Percentiles rank a stretch among this genome's conserved stretches.
Evolutionary conservation across 2,797 vertebrate genomes (phyloP).

Genomic region (Halcyon leucocephala): DNA sequence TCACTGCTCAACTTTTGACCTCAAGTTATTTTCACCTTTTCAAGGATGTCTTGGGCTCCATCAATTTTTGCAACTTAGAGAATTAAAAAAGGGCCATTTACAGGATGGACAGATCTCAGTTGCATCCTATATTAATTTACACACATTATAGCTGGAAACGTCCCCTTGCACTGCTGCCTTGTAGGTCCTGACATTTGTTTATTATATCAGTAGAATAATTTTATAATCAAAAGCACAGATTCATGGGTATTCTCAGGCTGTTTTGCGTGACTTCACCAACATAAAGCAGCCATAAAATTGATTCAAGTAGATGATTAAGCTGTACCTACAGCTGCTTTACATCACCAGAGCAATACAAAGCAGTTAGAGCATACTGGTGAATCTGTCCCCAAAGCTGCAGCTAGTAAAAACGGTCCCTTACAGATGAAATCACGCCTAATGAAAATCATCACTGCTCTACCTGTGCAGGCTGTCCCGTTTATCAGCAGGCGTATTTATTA

Average conservation of each 20-base stretch:
- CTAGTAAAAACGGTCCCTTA: background rate
- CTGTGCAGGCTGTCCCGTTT: background rate
- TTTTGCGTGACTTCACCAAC: background rate
- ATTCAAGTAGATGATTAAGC: conserved; percentile 3
- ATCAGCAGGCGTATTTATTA: background rate
- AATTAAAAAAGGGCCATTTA: background rate
- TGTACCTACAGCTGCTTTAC: background rate
- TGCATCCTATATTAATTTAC: background rate
- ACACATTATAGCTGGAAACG: background rate
- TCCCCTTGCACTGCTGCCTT: background rate
- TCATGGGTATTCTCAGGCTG: background rate
- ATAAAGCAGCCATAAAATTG: background rate
- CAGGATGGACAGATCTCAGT: background rate
- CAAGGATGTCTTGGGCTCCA: background rate
- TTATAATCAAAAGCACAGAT: background rate
- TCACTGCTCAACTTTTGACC: background rate
- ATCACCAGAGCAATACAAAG: background rate
- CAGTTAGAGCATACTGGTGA: background rate
- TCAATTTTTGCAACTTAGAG: background rate
- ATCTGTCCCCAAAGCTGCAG: background rate
- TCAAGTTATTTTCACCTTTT: background rate
- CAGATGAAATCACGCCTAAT: background rate
- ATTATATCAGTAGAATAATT: background rate
- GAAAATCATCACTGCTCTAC: background rate
- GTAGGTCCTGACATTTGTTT: background rate